Conservation (phyloP, 2,797 vertebrate species). For the Manis javanica region DNA sequence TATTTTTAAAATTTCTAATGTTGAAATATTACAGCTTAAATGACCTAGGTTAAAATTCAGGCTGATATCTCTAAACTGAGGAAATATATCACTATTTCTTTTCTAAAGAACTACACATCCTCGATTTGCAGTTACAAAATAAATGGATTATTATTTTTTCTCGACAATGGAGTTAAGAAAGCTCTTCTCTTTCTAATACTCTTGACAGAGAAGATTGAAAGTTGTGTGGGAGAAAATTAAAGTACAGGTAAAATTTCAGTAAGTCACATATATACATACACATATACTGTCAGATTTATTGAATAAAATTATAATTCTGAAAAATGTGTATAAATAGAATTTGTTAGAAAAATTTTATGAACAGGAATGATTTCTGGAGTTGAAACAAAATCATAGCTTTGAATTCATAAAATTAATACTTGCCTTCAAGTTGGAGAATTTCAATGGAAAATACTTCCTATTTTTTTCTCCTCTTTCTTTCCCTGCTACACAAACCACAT, state of each 20-base stretch:
- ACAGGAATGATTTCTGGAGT: neutral
- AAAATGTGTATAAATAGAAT: neutral
- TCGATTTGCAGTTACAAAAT: constrained; percentile 27
- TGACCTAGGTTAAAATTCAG: constrained; percentile 22
- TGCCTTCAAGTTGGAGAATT: neutral
- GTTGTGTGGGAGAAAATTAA: neutral
- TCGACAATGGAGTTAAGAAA: neutral
- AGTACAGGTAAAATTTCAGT: neutral
- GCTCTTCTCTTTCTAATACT: neutral
- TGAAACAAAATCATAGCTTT: neutral
- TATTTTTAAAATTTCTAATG: neutral
- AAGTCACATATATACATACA: neutral
- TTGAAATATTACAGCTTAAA: neutral
- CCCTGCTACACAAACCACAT: neutral
- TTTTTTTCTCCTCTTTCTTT: neutral
- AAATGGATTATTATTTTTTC: neutral
- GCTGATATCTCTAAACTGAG: neutral
- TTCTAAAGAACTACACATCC: neutral
- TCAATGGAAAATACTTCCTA: neutral
- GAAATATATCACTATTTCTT: constrained; percentile 33
- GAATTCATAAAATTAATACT: neutral
- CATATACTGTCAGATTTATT: neutral
- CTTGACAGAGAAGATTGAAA: constrained; percentile 33
- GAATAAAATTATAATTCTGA: neutral
- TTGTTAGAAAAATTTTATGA: neutral